Base-by-base conservation (phyloP, 2,888 invertebrate genomes). In the Dryobota labecula region DNA sequence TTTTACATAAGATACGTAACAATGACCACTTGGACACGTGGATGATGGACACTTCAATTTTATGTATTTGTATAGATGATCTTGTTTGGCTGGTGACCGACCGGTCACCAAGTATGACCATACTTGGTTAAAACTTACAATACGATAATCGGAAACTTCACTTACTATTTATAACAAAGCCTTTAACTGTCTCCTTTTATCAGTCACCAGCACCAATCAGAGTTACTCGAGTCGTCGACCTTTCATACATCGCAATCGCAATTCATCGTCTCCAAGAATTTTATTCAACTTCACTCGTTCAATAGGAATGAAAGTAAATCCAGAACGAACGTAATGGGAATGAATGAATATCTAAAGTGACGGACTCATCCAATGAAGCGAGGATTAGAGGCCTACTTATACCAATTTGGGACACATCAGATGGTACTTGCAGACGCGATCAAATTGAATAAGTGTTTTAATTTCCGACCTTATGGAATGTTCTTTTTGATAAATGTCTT, bases 271-370 rank as follows among this genome's bases (percentile, higher is more conserved):
- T 67, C 43, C 58, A 65, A 70, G 65, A 71, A 57, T 53, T 51
- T 84, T 63, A 81, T 84, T 76, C 81, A 78, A 82, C 76, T 86
- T 86, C 85, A 87, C 81, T 83, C 87, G 82, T 90, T 90, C 90
- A 90, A 89, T 91, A 88, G 86, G 84, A 88, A 89, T 88, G 89
- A 91, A 92, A 90, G 88, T 89, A 90, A 92, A 91, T 90, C 89
- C 89, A 84, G 84, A 82, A 83, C 85, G 79, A 80, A 77, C 76
- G 76, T 68, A 78, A 83, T 83, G 81, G 74, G 83, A 84, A 87
- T 80, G 87, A 86, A 82, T 84, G 85, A 88, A 88, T 90, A 89
- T 88, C 86, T 84, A 73, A 87, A 87, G 85, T 86, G 84, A 85
- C 70, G 82, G 85, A 85, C 80, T 80, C 82, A 77, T 73, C 76